phyloP scores from a whole-genome alignment of 2,797 vertebrate genomes.

The Peromyscus eremicus region DNA sequence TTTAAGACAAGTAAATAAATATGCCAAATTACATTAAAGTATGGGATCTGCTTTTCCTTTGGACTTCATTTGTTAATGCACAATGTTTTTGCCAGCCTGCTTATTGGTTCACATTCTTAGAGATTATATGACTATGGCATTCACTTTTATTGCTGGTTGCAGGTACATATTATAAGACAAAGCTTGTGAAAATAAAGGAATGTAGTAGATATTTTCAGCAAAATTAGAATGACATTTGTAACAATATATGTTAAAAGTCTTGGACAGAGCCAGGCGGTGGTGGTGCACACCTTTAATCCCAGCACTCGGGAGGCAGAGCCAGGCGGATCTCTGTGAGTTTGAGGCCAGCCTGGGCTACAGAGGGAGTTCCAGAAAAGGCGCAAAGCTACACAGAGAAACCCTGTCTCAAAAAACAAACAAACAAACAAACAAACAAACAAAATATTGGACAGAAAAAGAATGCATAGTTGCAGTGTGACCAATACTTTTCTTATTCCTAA shows the following conservation, averaged over 20 bases:
- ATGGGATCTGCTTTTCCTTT: neutral
- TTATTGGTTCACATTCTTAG: neutral
- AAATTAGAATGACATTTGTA: conserved; percentile 49
- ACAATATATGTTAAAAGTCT: conserved; percentile 29
- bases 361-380: no score
- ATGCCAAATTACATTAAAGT: neutral
- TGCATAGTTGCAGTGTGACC: neutral
- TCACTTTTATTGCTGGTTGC: neutral
- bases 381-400: no score
- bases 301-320: no score
- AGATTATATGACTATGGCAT: neutral
- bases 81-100: neutral
- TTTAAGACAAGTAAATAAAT: conserved; percentile 26
- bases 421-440: no score
- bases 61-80: neutral
- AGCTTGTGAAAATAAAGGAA: conserved; percentile 4
- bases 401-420: no score
- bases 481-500: conserved; percentile 38
- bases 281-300: no score
- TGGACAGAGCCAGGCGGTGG: neutral
- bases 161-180: neutral
- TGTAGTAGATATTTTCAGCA: neutral
- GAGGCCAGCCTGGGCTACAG: no score
- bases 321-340: no score
- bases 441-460: conserved; percentile 19